Evolutionary conservation across 2,888 invertebrate genomes (phyloP).

Genomic region (Polydrusus cervinus): DNA sequence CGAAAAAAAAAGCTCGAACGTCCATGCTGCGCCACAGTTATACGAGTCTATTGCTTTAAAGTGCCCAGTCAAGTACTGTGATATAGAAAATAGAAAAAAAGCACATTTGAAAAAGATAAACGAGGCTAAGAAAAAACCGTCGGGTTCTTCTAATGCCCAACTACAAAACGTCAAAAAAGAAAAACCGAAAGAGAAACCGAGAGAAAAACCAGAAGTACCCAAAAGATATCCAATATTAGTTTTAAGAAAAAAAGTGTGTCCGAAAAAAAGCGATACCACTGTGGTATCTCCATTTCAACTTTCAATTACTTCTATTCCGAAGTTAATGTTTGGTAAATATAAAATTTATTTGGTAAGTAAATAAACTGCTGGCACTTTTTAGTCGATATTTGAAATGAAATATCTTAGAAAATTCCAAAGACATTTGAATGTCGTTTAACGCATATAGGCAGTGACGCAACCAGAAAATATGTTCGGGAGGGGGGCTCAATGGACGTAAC

Average conservation of each 20-base stretch:
- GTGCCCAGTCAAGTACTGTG: constrained; percentile 33
- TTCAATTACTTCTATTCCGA: neutral
- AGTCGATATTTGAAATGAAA: too few species aligned
- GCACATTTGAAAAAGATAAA: neutral
- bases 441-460: too few species aligned
- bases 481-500: too few species aligned
- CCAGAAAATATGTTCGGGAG: too few species aligned
- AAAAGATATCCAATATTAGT: constrained; percentile 30
- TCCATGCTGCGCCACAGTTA: neutral
- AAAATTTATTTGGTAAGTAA: constrained; percentile 21
- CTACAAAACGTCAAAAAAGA: neutral
- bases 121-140: constrained; percentile 3
- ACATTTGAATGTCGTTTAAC: too few species aligned
- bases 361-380: too few species aligned
- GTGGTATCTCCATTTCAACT: neutral
- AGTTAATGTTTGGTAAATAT: constrained; percentile 18
- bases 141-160: neutral
- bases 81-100: constrained; percentile 15
- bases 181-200: neutral
- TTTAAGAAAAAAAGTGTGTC: constrained; percentile 30
- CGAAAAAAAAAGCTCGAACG: neutral
- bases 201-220: neutral
- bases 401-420: too few species aligned
- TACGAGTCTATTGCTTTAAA: constrained; percentile 13
- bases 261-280: neutral